Evolutionary conservation across 92 coral and sea anemone genomes (phyloP), one percentile per base, ranked within the genome.

Genomic region (Palythoa caribaeorum): DNA sequence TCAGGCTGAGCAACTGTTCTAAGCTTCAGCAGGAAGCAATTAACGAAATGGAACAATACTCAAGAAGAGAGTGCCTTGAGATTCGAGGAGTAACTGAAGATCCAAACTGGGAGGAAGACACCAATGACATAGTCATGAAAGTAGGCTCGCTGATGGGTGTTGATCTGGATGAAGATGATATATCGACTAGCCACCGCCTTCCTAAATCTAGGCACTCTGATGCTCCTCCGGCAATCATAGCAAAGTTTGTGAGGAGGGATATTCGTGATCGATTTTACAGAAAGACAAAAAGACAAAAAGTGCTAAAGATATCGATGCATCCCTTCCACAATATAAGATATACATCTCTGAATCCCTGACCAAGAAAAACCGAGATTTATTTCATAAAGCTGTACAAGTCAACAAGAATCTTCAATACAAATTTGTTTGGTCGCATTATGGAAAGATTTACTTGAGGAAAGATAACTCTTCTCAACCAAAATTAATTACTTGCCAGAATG

Each of bases 321-420:
- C 76, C n/a, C 50, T 71, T 35, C 15, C 51, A 38, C 16, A 14
- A 38, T 35, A 38, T 38, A 71, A 71, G 50, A 71, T 71, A 35
- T 71, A 71, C 1, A 71, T 71, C 76, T 71, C 76, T 11, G 76
- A 37, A 71, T 71, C 52, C 17, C 40, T 37, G 76, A 71, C 76
- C 1, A 71, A 71, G 51, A 37, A 38, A 71, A 71, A 71, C 47
- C 76, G 15, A 37, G 76, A 71, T 71, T 14, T 38, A 13, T 71
- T 71, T 15, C 76, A 28, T 28, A 28, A 28, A 28, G 28, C 28
- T 28, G 28, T 28, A 28, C 28, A 28, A 28, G 28, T 28, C 19
- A 73, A 73, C 54, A 73, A 73, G 6, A 73, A 47, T 38, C 10
- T 39, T 16, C 52, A 73, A 39, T 73, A 73, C 50, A 73, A 73